Conservation (phyloP, 2,797 vertebrate species). For the Orestias chungarensis region DNA sequence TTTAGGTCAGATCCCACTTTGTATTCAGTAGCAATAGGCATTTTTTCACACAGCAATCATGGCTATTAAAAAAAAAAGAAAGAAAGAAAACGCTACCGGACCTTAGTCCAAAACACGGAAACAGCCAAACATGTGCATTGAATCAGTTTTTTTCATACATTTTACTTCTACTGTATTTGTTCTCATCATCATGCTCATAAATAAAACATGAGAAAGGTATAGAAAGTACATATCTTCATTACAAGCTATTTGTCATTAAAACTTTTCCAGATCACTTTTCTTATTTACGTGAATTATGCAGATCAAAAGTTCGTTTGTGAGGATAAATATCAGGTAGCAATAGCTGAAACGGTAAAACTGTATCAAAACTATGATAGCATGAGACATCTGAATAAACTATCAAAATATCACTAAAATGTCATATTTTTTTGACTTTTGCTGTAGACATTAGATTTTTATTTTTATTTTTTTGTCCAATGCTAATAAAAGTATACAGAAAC, state of each 20-base stretch:
- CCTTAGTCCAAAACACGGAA: neutral
- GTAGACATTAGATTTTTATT: neutral
- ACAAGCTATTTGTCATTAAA: neutral
- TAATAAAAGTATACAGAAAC: neutral
- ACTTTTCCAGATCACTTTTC: neutral
- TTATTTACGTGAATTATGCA: neutral
- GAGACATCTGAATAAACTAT: neutral
- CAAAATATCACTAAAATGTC: too few species aligned
- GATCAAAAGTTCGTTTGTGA: neutral
- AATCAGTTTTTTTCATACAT: neutral
- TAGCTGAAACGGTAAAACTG: neutral
- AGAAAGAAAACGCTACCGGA: neutral
- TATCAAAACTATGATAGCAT: neutral
- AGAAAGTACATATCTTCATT: neutral
- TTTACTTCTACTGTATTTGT: neutral
- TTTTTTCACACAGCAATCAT: neutral
- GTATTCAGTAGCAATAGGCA: neutral
- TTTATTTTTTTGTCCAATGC: neutral
- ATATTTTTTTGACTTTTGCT: too few species aligned
- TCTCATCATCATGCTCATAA: neutral
- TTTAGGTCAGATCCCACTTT: neutral
- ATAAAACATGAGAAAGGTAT: neutral
- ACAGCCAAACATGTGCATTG: neutral
- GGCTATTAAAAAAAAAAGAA: neutral
- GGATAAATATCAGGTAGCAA: neutral